Base-by-base conservation (phyloP, 2,797 vertebrate species). In the Zenarchopterus dispar region DNA sequence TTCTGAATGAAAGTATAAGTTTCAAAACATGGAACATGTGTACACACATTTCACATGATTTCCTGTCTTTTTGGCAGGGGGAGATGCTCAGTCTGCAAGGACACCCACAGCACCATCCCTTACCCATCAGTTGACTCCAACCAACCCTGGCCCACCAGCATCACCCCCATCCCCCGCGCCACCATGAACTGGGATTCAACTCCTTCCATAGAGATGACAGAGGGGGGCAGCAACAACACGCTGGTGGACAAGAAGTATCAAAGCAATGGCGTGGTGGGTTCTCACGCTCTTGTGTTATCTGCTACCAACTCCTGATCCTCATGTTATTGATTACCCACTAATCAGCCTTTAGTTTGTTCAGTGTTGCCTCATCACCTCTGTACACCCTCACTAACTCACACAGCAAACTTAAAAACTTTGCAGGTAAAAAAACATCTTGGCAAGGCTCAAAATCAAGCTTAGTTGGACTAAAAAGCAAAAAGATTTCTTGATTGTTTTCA, bases 261-360 rank as follows among this genome's bases (percentile, higher is more conserved):
- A 15, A 85, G 47, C 72, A 94, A 94, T 0, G 92, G 93, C 65
- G 1, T 64, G 84, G 93, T 94, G 78, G 92, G 90, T 87, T 51
- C 9, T 22, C 17, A 4, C 36, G 4, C 9, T 19, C 55, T 21
- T 9, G 8, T 26, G 18, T 24, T 16, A 4, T 16, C 64, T 67
- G 8, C 43, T 5, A 6, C 33, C 5, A 4, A 13, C 33, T 2
- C 9, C 33, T 36, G 11, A 13, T 36, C 11, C 9, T 36, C 33
- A 36, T 13, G 33, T 22, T 56, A 28, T 53, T 11, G 5, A 68
- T 69, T 26, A 33, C 43, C 16, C 55, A 31, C 42, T 18, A 70
- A 62, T 68, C 44, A 36, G 42, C 43, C 49, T 33, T 11, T 18
- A 56, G 23, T 55, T 52, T 58, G 23, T 39, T 53, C 28, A 13